Base-by-base conservation (phyloP, 2,888 invertebrate genomes). In the Spodoptera picta region DNA sequence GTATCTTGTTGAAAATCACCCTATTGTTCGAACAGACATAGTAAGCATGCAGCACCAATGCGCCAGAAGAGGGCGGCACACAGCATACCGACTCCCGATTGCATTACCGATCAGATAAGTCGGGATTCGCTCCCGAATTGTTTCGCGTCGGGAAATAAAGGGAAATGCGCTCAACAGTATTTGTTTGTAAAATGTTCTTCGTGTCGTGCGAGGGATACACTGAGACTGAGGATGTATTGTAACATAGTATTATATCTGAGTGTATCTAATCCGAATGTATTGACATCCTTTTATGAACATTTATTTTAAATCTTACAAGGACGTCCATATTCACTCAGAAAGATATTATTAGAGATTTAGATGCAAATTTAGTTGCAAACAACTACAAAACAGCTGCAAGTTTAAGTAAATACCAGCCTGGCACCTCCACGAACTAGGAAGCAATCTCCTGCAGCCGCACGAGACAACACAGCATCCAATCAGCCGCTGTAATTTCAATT, bases 91-190 rank as follows among this genome's bases (percentile, higher is more conserved):
- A 73, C 24, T 36, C 51, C 52, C 51, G 60, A 73, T 73, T 60
- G 75, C 66, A 70, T 73, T 76, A 75, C 70, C 60, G 45, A 43
- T 46, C 59, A 43, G 61, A 70, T 70, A 62, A 67, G 53, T 63
- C 71, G 51, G 63, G 56, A 52, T 65, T 70, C 58, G 24, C 51
- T 27, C 42, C 53, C 60, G 56, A 74, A 76, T 76, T 73, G 71
- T 76, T 75, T 70, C 51, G 59, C 51, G 65, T 71, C 60, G 58
- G 55, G 71, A 74, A 70, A 74, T 77, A 73, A 49, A 47, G 53
- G 71, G 68, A 68, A 66, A 76, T 71, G 41, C 51, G 44, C 47
- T 48, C 49, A 36, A 54, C 46, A 51, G 60, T 65, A 57, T 60
- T 69, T 65, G 69, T 73, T 65, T 69, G 57, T 51, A 54, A 71